These are phyloP conservation scores for Selene dorsalis DNA, from an alignment of 2,797 vertebrate genomes.

Conservation along the genomic window DNA sequence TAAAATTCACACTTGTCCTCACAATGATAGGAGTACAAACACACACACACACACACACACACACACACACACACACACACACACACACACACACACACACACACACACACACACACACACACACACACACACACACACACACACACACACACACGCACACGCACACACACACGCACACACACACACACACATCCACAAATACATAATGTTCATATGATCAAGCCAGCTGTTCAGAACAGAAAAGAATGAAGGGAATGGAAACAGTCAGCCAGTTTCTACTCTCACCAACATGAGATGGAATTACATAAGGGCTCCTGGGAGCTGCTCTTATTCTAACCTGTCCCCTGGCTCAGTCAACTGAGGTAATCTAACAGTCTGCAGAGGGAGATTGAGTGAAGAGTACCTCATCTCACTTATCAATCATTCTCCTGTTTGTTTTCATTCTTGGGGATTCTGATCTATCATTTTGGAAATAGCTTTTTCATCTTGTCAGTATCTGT, in stretches of 20 bases:
- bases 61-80: no score
- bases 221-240: constrained; percentile 43
- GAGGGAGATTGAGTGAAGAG: constrained; percentile 30
- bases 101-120: neutral
- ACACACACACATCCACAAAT: constrained; percentile 7
- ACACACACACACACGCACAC: constrained; percentile 3
- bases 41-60: no score
- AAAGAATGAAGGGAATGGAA: constrained; percentile 42
- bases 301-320: constrained; percentile 54
- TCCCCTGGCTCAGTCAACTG: constrained; percentile 50
- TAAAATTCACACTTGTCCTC: no score
- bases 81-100: constrained; percentile 5
- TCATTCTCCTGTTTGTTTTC: constrained; percentile 24
- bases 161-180: neutral
- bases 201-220: constrained; percentile 39
- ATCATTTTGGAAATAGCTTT: constrained; percentile 28
- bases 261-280: constrained; percentile 32
- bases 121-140: constrained; percentile 4
- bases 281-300: constrained; percentile 40
- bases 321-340: constrained; percentile 53
- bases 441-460: constrained; percentile 17
- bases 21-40: no score
- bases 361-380: constrained; percentile 60
- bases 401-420: constrained; percentile 43
- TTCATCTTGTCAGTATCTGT: constrained; percentile 2